Evolutionary conservation across 2,113 vertebrate species (phyloP), one percentile per base, ranked within the genome.

Genomic region (Indicator indicator): DNA sequence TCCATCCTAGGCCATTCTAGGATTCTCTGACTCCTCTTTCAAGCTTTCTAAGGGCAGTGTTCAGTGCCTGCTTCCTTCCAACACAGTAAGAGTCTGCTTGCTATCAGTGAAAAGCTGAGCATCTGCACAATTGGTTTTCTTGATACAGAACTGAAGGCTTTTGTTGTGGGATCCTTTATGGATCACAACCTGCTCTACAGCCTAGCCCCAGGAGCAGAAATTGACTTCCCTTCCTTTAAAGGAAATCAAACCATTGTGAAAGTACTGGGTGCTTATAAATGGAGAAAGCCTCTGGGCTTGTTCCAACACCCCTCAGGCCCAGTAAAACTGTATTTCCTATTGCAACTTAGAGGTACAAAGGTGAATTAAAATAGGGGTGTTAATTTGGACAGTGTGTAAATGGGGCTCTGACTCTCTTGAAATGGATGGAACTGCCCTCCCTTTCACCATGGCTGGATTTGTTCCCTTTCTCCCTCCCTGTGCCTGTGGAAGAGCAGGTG

Each of bases 401-500:
- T 32, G 67, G 38, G 67, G 38, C 46, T 56, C 68, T 6, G 28
- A 36, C 52, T 92, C 74, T 64, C 79, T 46, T 68, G 80, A 94
- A 91, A 52, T 40, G 46, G 46, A 27, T 58, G 86, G 70, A 62
- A 73, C 50, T 50, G n/a, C 59, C 40, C 44, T 83, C 40, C 24
- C 16, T 92, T 83, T 69, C 32, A 15, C 67, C 28, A 54, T 13
- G n/a, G 54, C 72, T 13, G 24, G 50, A 69, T 96, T 89, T 83
- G 52, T 80, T 76, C 77, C 74, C 36, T 74, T 69, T 69, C 64
- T 71, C 36, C 20, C 12, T 64, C 56, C 52, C 56, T 0, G 2
- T 1, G 12, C 40, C 71, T 17, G 26, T 64, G 69, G 85, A 88
- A 87, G 21, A 89, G 86, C 94, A 93, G 85, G 85, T 96, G 85